Conservation (phyloP, 2,113 vertebrate species). For the Ovis aries region DNA sequence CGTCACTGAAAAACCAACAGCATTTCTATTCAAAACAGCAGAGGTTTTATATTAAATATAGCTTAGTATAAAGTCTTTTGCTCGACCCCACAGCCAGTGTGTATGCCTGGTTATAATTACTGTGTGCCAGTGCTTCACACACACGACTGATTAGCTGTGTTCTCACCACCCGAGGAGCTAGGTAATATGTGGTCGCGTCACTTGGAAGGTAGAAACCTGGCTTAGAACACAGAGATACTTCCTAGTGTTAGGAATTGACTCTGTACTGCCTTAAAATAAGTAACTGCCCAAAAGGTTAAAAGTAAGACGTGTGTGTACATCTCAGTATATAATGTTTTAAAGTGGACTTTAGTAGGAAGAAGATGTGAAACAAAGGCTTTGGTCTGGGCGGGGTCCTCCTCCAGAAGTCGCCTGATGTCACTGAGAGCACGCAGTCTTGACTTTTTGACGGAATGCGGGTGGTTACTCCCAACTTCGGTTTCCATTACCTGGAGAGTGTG, state of each 20-base stretch:
- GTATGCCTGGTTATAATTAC: not conserved
- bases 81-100: not conserved
- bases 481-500: not conserved
- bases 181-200: fast-evolving
- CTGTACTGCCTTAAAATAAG: not conserved
- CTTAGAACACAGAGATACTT: not conserved
- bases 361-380: not conserved
- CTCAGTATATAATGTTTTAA: not conserved
- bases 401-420: not conserved
- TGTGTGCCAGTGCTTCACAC: not conserved
- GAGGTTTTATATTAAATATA: not conserved
- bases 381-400: not conserved
- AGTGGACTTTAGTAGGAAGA: not conserved
- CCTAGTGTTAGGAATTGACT: not conserved
- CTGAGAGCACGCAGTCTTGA: not conserved
- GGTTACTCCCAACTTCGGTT: not conserved
- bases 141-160: fast-evolving
- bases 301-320: not conserved
- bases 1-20: not conserved
- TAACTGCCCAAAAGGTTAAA: not conserved
- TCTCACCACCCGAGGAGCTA: not conserved
- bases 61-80: not conserved
- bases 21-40: not conserved
- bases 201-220: not conserved
- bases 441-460: fast-evolving